Conservation (phyloP, 2,113 vertebrate genomes). For the Corythornis cristatus region DNA sequence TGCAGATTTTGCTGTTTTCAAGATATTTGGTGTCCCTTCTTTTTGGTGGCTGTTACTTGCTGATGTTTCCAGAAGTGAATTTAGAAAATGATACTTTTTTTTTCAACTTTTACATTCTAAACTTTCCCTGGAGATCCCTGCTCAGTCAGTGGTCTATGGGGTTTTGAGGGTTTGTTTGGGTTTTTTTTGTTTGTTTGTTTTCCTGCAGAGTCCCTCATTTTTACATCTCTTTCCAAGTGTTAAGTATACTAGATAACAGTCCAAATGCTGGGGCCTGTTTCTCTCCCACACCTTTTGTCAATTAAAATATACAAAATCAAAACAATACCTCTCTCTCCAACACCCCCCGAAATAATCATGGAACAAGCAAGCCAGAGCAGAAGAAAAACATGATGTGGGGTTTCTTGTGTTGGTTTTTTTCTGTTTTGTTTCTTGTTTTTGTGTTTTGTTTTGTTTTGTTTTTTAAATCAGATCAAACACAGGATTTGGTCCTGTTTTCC, state of each 20-base stretch:
- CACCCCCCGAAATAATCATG: not conserved
- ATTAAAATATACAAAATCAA: not conserved
- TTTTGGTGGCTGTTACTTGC: not conserved
- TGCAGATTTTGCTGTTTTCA: not conserved
- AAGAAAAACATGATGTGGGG: not conserved
- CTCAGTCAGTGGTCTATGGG: not conserved
- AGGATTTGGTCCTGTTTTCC: not conserved
- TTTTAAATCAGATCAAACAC: not conserved
- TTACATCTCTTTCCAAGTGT: not conserved
- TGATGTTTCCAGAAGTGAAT: not conserved
- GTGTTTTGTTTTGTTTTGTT: not conserved
- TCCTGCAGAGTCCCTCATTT: not conserved
- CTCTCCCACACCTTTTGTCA: not conserved
- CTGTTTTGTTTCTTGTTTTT: not conserved
- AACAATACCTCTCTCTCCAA: not conserved
- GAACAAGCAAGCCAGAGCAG: not conserved
- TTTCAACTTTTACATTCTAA: not conserved
- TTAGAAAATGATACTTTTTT: constrained; percentile 24
- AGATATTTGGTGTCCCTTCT: not conserved
- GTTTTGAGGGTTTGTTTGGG: not conserved
- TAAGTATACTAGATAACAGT: not conserved
- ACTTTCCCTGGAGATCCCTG: not conserved
- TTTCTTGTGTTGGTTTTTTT: not conserved
- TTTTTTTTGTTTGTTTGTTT: not conserved
- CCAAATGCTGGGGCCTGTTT: not conserved